Conservation (phyloP, 2,113 vertebrate genomes). For the Corvus moneduloides region DNA sequence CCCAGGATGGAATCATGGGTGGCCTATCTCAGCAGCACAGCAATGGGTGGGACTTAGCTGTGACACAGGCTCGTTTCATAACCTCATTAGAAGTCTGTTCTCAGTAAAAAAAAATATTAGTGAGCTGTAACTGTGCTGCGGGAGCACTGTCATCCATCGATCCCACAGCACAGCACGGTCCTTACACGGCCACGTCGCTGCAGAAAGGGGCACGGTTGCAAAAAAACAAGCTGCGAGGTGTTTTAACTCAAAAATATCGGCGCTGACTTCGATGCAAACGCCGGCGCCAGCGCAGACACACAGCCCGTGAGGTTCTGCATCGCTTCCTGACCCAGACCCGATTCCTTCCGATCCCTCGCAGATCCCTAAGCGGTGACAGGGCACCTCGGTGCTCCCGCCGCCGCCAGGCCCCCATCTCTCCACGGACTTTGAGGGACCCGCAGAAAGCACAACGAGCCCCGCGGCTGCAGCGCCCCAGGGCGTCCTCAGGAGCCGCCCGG, state of each 20-base stretch:
- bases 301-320: not conserved
- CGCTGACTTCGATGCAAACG: not conserved
- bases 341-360: fast-evolving
- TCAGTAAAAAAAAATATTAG: not conserved
- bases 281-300: not conserved
- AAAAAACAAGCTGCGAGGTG: not conserved
- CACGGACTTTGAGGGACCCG: fast-evolving
- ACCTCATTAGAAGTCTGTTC: conserved; percentile 19
- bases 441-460: not conserved
- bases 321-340: not conserved
- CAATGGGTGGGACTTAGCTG: conserved; percentile 28
- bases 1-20: not conserved
- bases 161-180: not conserved
- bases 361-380: fast-evolving
- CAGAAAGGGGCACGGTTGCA: not conserved
- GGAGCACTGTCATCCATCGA: not conserved
- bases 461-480: not conserved
- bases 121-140: not conserved
- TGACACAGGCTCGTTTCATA: conserved; percentile 51
- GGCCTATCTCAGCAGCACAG: conserved; percentile 45
- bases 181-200: not conserved
- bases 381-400: too few species aligned
- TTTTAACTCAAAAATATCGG: fast-evolving
- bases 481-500: not conserved
- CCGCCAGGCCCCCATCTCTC: not conserved